These are phyloP conservation scores for Mesoligia furuncula DNA, from an alignment of 2,888 invertebrate genomes.

Conservation along the genomic window DNA sequence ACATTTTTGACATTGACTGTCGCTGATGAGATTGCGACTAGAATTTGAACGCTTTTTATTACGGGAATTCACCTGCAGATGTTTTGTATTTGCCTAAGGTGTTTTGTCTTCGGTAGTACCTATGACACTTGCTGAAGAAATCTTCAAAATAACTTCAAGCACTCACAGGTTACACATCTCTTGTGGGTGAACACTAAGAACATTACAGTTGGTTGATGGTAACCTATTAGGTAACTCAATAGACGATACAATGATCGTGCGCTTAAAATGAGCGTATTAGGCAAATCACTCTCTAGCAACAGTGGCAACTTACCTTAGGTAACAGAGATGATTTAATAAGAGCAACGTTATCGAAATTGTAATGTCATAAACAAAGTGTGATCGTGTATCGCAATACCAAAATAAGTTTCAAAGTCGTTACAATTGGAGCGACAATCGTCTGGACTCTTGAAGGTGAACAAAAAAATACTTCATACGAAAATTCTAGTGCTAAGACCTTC, in stretches of 20 bases:
- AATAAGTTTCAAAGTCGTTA: conserved; percentile 80
- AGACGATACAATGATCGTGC: conserved; percentile 22
- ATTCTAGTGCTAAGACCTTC: conserved; percentile 78
- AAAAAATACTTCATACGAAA: conserved; percentile 80
- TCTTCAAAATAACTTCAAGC: neutral
- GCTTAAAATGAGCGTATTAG: conserved; percentile 6
- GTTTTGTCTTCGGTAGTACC: too few species aligned
- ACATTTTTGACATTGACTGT: neutral
- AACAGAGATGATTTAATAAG: conserved; percentile 7
- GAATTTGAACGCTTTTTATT: neutral
- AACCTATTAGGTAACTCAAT: conserved; percentile 16
- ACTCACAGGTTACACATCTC: neutral
- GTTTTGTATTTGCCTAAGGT: neutral
- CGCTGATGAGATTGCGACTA: neutral
- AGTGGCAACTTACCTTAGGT: neutral
- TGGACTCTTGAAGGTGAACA: conserved; percentile 84
- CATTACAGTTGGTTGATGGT: neutral
- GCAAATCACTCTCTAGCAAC: conserved; percentile 1
- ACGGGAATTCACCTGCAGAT: neutral
- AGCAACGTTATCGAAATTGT: conserved; percentile 15
- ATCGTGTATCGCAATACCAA: conserved; percentile 68
- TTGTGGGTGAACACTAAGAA: neutral
- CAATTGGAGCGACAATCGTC: conserved; percentile 79
- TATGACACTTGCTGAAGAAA: neutral
- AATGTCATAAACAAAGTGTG: conserved; percentile 20